Evolutionary conservation across 1,140 invertebrate genomes (phyloP).

Genomic region (Anoplolepis gracilipes): DNA sequence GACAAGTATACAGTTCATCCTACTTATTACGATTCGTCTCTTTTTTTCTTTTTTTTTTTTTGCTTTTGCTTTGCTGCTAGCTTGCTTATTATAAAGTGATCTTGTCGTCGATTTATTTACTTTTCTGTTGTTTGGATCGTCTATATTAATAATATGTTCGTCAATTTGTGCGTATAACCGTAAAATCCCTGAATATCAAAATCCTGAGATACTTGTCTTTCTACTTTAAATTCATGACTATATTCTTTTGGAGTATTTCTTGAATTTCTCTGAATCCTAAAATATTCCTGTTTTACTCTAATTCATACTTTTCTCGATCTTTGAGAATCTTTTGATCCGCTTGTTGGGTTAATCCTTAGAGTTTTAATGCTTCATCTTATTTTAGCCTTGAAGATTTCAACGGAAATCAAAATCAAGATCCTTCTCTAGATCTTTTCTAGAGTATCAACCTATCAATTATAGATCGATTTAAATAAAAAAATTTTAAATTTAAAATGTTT

Average conservation of each 20-base stretch:
- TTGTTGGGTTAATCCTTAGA: not conserved
- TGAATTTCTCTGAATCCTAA: not conserved
- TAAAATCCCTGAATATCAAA: slow-evolving; percentile 1
- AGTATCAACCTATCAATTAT: not conserved
- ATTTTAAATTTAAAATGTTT: slow-evolving; percentile 24
- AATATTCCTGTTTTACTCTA: not conserved
- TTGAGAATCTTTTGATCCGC: not conserved
- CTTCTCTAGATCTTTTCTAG: not conserved
- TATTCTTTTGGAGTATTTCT: slow-evolving; percentile 19
- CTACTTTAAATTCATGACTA: slow-evolving; percentile 36
- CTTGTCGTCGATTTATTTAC: slow-evolving; percentile 42
- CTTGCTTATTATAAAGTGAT: slow-evolving; percentile 41
- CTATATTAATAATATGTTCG: slow-evolving; percentile 32
- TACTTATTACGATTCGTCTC: slow-evolving; percentile 44
- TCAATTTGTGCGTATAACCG: slow-evolving; percentile 35
- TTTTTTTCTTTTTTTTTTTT: slow-evolving; percentile 38
- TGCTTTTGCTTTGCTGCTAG: slow-evolving; percentile 28
- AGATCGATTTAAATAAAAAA: not conserved
- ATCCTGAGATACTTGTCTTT: slow-evolving; percentile 2
- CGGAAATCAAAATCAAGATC: not conserved
- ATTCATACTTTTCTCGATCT: slow-evolving; percentile 10
- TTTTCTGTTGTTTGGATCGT: slow-evolving; percentile 38
- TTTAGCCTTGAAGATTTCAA: not conserved
- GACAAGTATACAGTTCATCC: slow-evolving; percentile 40
- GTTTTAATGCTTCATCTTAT: not conserved